These are phyloP conservation scores for Epinotia brunnichana DNA, from an alignment of 2,888 invertebrate genomes.

Conservation along the genomic window DNA sequence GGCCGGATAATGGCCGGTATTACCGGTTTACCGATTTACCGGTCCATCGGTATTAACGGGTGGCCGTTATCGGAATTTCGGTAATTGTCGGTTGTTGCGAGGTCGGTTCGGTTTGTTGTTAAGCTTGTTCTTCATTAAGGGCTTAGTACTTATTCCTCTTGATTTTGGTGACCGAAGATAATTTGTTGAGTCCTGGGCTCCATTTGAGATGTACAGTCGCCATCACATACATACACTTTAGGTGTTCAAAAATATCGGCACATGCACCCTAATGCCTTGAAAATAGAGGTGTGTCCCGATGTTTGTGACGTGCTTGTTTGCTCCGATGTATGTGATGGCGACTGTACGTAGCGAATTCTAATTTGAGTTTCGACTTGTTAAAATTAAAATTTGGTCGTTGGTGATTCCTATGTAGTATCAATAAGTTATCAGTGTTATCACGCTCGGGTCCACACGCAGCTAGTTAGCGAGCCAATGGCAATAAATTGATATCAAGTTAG, in stretches of 20 bases:
- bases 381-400: neutral
- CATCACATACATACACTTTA: too few relatives aligned
- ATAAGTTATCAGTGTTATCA: neutral
- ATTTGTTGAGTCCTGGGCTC: neutral
- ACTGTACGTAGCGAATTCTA: too few relatives aligned
- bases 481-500: neutral
- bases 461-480: neutral
- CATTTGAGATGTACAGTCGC: too few relatives aligned
- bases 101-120: conserved; percentile 10
- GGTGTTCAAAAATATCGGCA: too few relatives aligned
- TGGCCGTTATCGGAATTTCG: conserved; percentile 32
- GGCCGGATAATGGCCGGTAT: conserved; percentile 25
- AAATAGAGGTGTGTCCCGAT: too few relatives aligned
- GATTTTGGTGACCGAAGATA: too few relatives aligned
- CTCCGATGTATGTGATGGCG: too few relatives aligned
- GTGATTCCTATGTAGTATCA: neutral
- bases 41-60: conserved; percentile 4
- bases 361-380: neutral
- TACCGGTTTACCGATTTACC: conserved; percentile 35
- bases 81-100: conserved; percentile 17
- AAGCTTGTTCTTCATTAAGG: neutral
- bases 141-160: neutral
- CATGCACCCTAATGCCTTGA: too few relatives aligned
- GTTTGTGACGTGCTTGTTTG: too few relatives aligned
- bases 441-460: neutral